phyloP scores from a whole-genome alignment of 2,888 invertebrate species.

The Dynastes grantii region DNA sequence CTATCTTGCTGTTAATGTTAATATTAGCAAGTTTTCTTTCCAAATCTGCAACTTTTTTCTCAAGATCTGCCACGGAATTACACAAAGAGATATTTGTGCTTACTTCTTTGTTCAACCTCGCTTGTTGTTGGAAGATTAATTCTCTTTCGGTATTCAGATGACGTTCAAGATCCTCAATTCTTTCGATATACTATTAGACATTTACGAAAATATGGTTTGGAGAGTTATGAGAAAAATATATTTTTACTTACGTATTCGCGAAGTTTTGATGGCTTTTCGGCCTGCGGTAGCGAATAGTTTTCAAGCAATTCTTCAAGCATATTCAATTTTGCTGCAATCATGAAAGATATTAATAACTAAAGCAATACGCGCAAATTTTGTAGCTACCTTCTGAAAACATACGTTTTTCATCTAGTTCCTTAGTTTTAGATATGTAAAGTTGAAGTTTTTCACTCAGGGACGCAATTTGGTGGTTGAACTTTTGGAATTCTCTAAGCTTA shows the following conservation, averaged over 20 bases:
- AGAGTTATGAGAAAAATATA: background rate
- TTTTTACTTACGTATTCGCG: constrained; percentile 13
- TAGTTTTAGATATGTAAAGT: background rate
- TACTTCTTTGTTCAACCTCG: constrained; percentile 10
- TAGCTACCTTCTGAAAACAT: background rate
- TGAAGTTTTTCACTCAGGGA: constrained; percentile 1
- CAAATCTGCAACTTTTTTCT: constrained; percentile 16
- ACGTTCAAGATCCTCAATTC: constrained; percentile 7
- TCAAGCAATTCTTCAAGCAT: constrained; percentile 9
- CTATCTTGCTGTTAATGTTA: background rate
- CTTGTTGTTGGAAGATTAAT: constrained; percentile 4
- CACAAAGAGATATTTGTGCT: background rate
- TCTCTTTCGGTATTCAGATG: constrained; percentile 7
- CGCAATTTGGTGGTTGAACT: background rate
- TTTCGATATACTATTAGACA: constrained; percentile 15
- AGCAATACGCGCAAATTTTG: no score
- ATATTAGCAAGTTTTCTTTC: background rate
- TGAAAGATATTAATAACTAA: no score
- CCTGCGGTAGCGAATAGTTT: constrained; percentile 11
- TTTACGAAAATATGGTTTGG: background rate
- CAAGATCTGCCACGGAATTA: background rate
- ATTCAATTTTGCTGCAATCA: constrained; percentile 1
- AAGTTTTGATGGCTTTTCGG: background rate
- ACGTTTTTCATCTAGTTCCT: constrained; percentile 1
- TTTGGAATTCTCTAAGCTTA: constrained; percentile 13